Percentiles rank a stretch among this genome's conserved stretches.
phyloP scores from a whole-genome alignment of 2,888 invertebrate species.

The Drosophila rellima region DNA sequence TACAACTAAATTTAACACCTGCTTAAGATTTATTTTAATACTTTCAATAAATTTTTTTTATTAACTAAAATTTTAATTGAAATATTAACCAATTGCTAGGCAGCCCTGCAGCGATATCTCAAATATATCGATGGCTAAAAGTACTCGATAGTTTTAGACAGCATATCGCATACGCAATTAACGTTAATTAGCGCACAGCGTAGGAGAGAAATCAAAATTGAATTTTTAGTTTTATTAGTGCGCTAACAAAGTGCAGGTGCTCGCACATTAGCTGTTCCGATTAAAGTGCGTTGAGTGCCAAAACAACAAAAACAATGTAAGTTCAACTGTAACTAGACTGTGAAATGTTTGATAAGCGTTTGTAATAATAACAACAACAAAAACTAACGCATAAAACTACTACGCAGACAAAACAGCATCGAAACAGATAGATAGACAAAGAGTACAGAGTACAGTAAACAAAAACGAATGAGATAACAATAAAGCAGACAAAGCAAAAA shows the following conservation, averaged over 20 bases:
- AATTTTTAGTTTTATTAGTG: conserved; percentile 66
- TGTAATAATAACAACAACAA: conserved; percentile 14
- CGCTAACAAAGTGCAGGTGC: conserved; percentile 61
- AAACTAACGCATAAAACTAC: conserved; percentile 51
- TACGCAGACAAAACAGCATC: conserved; percentile 38
- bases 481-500: conserved; percentile 66
- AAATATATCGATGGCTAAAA: not conserved
- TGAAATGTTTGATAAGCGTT: conserved; percentile 59
- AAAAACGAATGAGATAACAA: conserved; percentile 63
- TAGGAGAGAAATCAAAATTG: conserved; percentile 67
- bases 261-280: not conserved
- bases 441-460: conserved; percentile 63
- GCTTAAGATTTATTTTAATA: not conserved
- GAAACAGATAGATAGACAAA: conserved; percentile 64
- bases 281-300: conserved; percentile 15
- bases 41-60: not conserved
- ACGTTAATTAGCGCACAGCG: conserved; percentile 64
- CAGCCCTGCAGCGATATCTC: not conserved
- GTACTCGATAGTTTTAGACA: not conserved
- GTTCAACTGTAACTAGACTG: conserved; percentile 57
- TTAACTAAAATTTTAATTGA: too few relatives aligned
- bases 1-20: not conserved
- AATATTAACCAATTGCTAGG: not conserved
- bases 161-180: conserved; percentile 53
- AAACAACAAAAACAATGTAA: conserved; percentile 19